Evolutionary conservation across 2,888 invertebrate genomes (phyloP).

Genomic region (Mystacides longicornis): DNA sequence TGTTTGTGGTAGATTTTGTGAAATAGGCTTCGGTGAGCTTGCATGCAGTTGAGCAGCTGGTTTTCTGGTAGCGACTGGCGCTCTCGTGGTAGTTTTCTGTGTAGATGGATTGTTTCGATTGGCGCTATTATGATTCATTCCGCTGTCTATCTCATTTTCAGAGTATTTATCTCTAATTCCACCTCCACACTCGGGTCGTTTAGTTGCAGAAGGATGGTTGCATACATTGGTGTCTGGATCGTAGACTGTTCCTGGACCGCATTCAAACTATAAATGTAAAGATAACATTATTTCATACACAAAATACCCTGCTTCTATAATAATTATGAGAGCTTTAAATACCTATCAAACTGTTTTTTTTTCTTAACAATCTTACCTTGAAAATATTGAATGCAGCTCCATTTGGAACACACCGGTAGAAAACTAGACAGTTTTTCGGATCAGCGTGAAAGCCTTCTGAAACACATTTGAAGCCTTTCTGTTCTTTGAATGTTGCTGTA

Average conservation of each 20-base stretch:
- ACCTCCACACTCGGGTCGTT: conserved; percentile 58
- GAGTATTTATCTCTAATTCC: conserved; percentile 28
- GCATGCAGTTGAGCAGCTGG: conserved; percentile 3
- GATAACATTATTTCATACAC: background rate
- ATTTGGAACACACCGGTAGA: conserved; percentile 67
- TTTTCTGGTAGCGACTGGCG: conserved; percentile 22
- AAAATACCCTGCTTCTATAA: background rate
- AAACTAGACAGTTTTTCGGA: conserved; percentile 61
- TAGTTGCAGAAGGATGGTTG: conserved; percentile 61
- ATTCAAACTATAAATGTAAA: conserved; percentile 52
- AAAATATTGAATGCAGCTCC: conserved; percentile 51
- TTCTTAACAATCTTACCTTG: conserved; percentile 33
- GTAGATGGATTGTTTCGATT: conserved; percentile 12
- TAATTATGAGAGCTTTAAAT: background rate
- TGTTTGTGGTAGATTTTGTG: conserved; percentile 17
- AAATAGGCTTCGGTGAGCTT: background rate
- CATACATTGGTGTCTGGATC: conserved; percentile 61
- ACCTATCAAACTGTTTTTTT: background rate
- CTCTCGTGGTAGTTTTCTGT: conserved; percentile 22
- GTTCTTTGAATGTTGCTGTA: background rate
- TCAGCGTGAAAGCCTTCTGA: conserved; percentile 67
- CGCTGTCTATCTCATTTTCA: conserved; percentile 44
- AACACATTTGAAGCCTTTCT: conserved; percentile 44
- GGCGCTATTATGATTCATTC: conserved; percentile 30
- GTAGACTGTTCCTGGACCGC: conserved; percentile 68